These are phyloP conservation scores for Avahi laniger DNA, from an alignment of 2,797 vertebrate genomes.

Conservation along the genomic window DNA sequence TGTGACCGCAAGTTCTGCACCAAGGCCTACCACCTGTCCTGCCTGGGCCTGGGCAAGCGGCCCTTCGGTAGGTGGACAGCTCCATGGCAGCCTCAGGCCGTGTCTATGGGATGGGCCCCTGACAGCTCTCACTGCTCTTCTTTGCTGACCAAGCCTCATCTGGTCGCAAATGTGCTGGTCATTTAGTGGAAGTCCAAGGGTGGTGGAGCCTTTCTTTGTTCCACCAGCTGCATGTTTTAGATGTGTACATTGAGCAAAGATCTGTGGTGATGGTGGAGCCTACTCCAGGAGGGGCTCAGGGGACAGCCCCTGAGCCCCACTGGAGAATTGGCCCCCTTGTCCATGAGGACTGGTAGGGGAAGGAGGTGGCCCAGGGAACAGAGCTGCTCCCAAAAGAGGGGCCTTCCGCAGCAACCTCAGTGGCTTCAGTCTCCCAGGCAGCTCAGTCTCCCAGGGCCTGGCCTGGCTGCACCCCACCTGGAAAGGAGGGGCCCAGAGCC, in stretches of 20 bases:
- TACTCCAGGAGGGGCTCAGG: not conserved
- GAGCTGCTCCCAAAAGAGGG: not conserved
- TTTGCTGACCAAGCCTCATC: not conserved
- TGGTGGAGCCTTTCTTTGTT: not conserved
- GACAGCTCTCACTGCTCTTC: not conserved
- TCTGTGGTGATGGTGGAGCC: not conserved
- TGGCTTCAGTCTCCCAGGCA: not conserved
- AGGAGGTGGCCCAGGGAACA: not conserved
- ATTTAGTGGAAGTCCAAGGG: not conserved
- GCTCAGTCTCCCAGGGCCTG: too few relatives aligned
- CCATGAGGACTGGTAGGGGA: too few relatives aligned
- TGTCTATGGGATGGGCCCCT: not conserved
- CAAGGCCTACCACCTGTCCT: constrained; percentile 97
- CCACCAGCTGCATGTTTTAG: not conserved
- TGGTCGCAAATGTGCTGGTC: not conserved
- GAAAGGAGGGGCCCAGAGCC: not conserved
- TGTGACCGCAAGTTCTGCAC: constrained; percentile 96
- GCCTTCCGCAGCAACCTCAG: not conserved
- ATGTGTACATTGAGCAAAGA: not conserved
- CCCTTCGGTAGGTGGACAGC: constrained; percentile 92
- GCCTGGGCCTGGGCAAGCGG: constrained; percentile 95
- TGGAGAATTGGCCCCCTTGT: not conserved
- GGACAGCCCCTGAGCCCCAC: not conserved
- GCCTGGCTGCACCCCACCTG: not conserved
- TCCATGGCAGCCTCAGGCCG: not conserved